Conservation (phyloP, 2,113 vertebrate species). For the Apaloderma vittatum region DNA sequence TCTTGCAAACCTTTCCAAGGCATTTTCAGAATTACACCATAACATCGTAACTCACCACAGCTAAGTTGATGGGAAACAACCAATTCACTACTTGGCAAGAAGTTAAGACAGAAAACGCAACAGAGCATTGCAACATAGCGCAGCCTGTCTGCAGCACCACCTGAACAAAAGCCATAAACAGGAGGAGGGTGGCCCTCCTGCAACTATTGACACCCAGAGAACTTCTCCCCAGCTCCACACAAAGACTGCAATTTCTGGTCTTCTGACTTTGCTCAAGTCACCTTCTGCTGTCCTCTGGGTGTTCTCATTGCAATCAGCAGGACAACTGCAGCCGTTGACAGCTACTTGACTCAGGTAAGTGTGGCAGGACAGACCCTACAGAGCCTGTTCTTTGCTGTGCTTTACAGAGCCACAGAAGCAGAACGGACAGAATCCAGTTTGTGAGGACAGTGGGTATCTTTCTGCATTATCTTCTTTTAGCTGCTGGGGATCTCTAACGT, state of each 20-base stretch:
- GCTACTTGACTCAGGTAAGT: accelerated
- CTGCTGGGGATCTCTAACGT: neutral
- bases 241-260: neutral
- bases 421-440: neutral
- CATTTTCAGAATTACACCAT: neutral
- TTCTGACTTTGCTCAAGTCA: neutral
- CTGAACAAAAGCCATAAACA: neutral
- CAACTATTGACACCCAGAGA: neutral
- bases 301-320: neutral
- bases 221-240: neutral
- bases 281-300: neutral
- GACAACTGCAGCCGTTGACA: neutral
- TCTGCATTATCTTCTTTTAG: neutral
- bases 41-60: neutral
- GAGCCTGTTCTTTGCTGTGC: neutral
- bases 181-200: neutral
- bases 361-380: neutral
- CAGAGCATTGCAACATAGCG: neutral
- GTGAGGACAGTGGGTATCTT: accelerated
- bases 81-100: neutral
- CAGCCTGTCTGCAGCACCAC: neutral
- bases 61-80: neutral
- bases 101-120: neutral
- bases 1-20: neutral
- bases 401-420: neutral